These are phyloP conservation scores for Aproaerema taeniolella DNA, from an alignment of 2,888 invertebrate genomes.

Conservation along the genomic window DNA sequence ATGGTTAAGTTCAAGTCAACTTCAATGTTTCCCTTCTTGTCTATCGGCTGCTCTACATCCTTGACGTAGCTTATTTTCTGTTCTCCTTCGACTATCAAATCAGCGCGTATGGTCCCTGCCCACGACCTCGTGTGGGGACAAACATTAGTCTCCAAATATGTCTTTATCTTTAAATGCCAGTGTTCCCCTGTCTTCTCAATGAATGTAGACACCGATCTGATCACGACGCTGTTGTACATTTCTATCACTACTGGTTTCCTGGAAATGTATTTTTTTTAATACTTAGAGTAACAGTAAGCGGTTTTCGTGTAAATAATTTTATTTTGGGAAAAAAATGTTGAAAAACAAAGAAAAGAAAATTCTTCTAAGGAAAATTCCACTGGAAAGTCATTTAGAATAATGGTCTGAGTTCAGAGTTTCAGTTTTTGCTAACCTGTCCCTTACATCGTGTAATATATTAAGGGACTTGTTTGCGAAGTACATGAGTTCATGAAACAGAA, in stretches of 20 bases:
- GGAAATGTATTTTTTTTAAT: no score
- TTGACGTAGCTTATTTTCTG: conserved; percentile 40
- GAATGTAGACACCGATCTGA: conserved; percentile 79
- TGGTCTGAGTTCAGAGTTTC: no score
- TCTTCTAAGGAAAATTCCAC: no score
- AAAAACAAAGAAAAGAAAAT: no score
- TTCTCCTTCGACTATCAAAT: conserved; percentile 43
- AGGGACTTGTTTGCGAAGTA: no score
- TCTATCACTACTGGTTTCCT: conserved; percentile 84
- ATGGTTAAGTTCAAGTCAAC: conserved; percentile 44
- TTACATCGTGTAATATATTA: no score
- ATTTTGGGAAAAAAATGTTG: no score
- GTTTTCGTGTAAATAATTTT: no score
- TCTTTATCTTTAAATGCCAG: conserved; percentile 47
- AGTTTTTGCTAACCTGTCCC: no score
- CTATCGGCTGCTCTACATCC: conserved; percentile 30
- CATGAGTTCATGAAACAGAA: no score
- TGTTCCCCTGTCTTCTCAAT: conserved; percentile 32
- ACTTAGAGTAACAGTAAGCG: conserved; percentile 10
- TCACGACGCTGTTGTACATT: conserved; percentile 79
- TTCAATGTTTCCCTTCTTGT: conserved; percentile 43
- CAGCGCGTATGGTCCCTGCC: conserved; percentile 42
- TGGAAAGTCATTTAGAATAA: no score
- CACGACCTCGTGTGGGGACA: no score
- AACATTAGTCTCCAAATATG: conserved; percentile 48